Evolutionary conservation across 2,113 vertebrate species (phyloP).

Genomic region (Atherinomorus stipes): DNA sequence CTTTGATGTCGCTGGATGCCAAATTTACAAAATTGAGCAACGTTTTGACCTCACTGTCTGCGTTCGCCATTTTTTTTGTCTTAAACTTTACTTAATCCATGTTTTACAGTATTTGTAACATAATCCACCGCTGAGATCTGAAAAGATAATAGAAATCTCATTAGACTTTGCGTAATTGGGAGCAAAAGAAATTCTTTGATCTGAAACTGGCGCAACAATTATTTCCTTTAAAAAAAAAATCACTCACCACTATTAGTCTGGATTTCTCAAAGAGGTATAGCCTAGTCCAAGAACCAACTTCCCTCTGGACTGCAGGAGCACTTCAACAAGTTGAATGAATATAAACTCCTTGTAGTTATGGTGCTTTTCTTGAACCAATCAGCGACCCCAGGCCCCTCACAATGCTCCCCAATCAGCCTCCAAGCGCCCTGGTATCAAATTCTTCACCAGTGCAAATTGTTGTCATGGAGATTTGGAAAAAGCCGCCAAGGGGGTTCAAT

Average conservation of each 20-base stretch:
- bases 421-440: slow-evolving; percentile 94
- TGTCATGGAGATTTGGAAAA: slow-evolving; percentile 94
- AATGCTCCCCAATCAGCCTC: slow-evolving; percentile 95
- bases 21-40: slow-evolving; percentile 97
- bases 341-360: slow-evolving; percentile 94
- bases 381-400: slow-evolving; percentile 96
- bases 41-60: slow-evolving; percentile 97
- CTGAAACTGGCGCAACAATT: neutral
- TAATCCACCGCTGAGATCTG: slow-evolving; percentile 39
- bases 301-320: slow-evolving; percentile 81
- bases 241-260: slow-evolving; percentile 58
- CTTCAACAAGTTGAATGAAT: slow-evolving; percentile 98
- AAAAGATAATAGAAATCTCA: neutral
- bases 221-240: too few relatives aligned
- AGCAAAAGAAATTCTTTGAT: neutral
- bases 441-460: slow-evolving; percentile 98
- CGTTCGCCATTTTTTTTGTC: slow-evolving; percentile 86
- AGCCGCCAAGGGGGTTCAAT: slow-evolving; percentile 77
- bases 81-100: slow-evolving; percentile 58
- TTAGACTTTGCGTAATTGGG: slow-evolving; percentile 20
- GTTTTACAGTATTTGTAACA: slow-evolving; percentile 8
- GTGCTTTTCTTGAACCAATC: slow-evolving; percentile 96
- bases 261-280: slow-evolving; percentile 5
- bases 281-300: slow-evolving; percentile 40
- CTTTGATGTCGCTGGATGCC: slow-evolving; percentile 98